A percentile compares a stretch with the other conserved stretches of the same genome.
These are phyloP conservation scores for Lanistes nyassanus DNA, from an alignment of 1,140 invertebrate species.

Conservation along the genomic window DNA sequence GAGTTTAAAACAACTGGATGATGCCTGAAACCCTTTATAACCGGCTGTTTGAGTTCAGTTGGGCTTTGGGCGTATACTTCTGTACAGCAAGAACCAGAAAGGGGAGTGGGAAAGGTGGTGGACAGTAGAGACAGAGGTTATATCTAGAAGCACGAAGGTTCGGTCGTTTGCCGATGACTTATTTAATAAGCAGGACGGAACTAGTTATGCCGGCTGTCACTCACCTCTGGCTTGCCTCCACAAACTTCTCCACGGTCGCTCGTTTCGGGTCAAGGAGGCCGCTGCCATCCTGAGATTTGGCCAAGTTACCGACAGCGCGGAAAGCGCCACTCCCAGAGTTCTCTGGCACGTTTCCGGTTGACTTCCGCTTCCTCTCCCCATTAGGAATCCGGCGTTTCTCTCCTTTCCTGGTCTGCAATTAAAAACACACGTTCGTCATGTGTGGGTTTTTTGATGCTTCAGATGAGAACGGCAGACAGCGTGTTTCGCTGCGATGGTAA, in stretches of 20 bases:
- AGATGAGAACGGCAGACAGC: neutral
- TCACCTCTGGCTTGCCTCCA: conserved; percentile 1
- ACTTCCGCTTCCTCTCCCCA: conserved; percentile 34
- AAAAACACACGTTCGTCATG: neutral
- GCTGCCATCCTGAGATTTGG: conserved; percentile 4
- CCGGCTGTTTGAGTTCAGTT: too few species aligned
- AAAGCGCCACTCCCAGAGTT: conserved; percentile 22
- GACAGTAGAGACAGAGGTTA: neutral
- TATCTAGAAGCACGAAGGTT: neutral
- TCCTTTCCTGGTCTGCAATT: conserved; percentile 35
- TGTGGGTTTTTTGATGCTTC: neutral
- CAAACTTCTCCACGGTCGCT: neutral
- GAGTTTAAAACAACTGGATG: too few species aligned
- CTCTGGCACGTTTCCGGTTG: conserved; percentile 22
- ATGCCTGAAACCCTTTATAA: too few species aligned
- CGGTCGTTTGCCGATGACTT: too few species aligned
- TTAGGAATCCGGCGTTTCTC: conserved; percentile 36
- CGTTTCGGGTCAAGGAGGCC: neutral
- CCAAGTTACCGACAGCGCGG: conserved; percentile 14
- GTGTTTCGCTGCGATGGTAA: too few species aligned
- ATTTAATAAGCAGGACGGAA: too few species aligned
- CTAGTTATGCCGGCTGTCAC: neutral
- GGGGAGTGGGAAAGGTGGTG: neutral
- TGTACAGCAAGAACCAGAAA: neutral
- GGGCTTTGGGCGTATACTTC: too few species aligned